These are phyloP conservation scores for Troglohyphantes excavatus DNA, from an alignment of 2,888 invertebrate species.

Conservation along the genomic window DNA sequence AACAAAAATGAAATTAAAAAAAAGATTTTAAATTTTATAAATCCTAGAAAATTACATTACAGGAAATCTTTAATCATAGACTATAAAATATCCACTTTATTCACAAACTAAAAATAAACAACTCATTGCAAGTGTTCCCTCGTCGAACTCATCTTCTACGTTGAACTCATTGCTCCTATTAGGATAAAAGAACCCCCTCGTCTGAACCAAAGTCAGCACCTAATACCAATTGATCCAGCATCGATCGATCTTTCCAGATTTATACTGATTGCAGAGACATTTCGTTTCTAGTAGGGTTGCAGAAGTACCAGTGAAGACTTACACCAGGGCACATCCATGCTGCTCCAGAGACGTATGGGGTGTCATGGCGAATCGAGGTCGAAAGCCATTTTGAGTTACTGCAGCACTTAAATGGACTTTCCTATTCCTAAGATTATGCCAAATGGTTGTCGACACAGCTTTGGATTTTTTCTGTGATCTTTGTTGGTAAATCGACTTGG, in stretches of 20 bases:
- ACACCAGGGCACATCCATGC: background rate
- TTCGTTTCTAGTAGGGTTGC: background rate
- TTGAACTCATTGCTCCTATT: too few relatives aligned
- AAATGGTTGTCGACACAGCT: background rate
- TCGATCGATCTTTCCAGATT: background rate
- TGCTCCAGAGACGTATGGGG: background rate
- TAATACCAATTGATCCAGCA: background rate
- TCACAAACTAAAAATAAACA: too few relatives aligned
- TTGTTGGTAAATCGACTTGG: background rate
- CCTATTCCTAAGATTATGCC: background rate
- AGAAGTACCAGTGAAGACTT: background rate
- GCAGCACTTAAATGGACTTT: background rate
- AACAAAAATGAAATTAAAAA: too few relatives aligned
- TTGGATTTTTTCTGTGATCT: background rate
- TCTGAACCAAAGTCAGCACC: background rate
- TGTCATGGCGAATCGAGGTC: background rate
- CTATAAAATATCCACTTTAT: too few relatives aligned
- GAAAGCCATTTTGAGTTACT: background rate
- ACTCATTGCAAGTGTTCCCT: too few relatives aligned
- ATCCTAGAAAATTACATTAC: too few relatives aligned
- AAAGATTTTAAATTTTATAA: too few relatives aligned
- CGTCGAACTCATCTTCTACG: too few relatives aligned
- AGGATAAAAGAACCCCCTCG: too few relatives aligned
- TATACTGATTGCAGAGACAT: slow-evolving; percentile 1
- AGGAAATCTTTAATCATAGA: too few relatives aligned